Conservation (phyloP, 1,140 invertebrate genomes). For the Charaxes varanes region DNA sequence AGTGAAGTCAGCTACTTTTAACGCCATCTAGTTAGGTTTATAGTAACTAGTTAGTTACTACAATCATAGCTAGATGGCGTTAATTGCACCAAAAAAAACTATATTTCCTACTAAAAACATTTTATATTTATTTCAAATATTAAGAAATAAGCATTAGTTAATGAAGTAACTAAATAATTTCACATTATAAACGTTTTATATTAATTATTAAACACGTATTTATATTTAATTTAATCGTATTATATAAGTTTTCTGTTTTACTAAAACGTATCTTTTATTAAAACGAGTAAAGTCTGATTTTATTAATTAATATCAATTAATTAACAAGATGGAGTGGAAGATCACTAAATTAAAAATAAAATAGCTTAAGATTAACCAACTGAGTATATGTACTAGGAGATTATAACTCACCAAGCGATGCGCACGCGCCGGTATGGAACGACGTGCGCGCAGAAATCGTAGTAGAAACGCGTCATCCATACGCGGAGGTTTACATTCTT, state of each 20-base stretch:
- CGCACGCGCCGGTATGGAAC: slow-evolving; percentile 84
- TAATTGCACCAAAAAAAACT: no score
- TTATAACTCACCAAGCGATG: slow-evolving; percentile 82
- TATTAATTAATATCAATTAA: neutral
- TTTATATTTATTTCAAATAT: no score
- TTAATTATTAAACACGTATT: no score
- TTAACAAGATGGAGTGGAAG: neutral
- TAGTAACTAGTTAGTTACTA: no score
- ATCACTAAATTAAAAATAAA: slow-evolving; percentile 1
- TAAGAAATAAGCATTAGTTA: no score
- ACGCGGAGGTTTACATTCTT: slow-evolving; percentile 81
- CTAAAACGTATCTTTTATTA: no score
- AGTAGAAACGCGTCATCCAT: slow-evolving; percentile 89
- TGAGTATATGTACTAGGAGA: slow-evolving; percentile 24
- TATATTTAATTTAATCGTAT: no score
- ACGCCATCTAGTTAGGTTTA: slow-evolving; percentile 7
- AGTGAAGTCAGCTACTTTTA: neutral
- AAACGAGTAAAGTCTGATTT: neutral
- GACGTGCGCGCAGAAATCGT: slow-evolving; percentile 86
- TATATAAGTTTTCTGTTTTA: no score
- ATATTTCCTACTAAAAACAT: no score
- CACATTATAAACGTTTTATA: no score
- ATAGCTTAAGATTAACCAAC: slow-evolving; percentile 20
- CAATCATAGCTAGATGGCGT: neutral
- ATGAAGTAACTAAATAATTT: no score